Evolutionary conservation across 1,140 invertebrate species (phyloP), one percentile per base, ranked within the genome.

Genomic region (Lasioglossum baleicum): DNA sequence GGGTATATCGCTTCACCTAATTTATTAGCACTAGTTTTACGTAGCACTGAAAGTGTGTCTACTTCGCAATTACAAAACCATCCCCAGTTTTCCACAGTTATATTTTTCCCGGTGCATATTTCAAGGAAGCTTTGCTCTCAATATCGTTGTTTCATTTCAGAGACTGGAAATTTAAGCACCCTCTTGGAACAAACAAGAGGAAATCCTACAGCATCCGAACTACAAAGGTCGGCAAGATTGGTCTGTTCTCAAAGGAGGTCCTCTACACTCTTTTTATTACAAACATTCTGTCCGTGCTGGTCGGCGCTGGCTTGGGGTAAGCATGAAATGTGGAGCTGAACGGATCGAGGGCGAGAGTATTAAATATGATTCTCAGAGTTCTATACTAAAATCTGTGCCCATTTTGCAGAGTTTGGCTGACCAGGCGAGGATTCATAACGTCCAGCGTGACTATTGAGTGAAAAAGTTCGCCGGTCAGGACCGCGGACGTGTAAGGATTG

Each of bases 241-340:
- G 96, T 76, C 94, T 98, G 77, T 98, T 98, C 92, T 97, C 97
- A 63, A 96, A 97, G 88, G 97, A 98, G 93, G 97, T 98, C 64
- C 93, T 99, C 63, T 98, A 98, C 87, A 97, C 97, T 40, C 94
- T 99, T 76, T 95, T 99, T 75, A 94, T 99, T 66, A 97, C 97
- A 72, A 98, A 99, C 93, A 93, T 99, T 66, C 93, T 98, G 26
- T 98, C 98, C 13, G 93, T 99, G 79, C 92, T 99, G 68, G 94
- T 99, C 81, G 98, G 98, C 65, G 97, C 97, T 83, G 97, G 98
- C 68, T 95, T 99, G 89, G 98, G 98, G 97, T 98, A 93, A 94
- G 82, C n/a, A 56, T n/a, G 0, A 48, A 11, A 48, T 48, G 2
- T 48, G 44, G 13, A 48, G 10, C 11, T 48, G 44, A 48, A 11